Base-by-base conservation (phyloP, 2,888 invertebrate genomes). In the Drosophila kuntzei region DNA sequence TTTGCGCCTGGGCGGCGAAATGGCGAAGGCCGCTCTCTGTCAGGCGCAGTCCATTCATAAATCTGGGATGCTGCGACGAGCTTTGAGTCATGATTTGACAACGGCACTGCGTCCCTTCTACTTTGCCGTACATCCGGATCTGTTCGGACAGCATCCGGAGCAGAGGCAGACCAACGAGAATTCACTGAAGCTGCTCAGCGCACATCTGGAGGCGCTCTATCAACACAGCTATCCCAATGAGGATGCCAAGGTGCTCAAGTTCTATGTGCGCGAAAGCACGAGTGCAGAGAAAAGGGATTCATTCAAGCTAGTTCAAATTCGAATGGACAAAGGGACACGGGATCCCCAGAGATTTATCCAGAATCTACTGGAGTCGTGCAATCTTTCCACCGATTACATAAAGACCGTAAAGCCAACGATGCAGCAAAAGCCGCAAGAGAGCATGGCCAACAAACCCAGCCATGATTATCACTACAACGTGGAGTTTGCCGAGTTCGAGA, bases 81-180 rank as follows among this genome's bases (percentile, higher is more conserved):
- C 25, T 7, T 37, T 75, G n/a, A 75, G 63, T 53, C 71, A 63
- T 4, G 97, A 98, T 93, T 95, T 98, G 18, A 96, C 98, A 0
- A 96, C 98, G 22, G 98, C 98, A 0, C 93, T 98, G 46, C 94
- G 98, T 67, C 98, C 98, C 5, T 98, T 98, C 92, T 98, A 98
- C 93, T 98, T 98, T 91, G 96, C 96, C 64, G 98, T 98, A 3
- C 98, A 98, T 93, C 98, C 98, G 11, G 98, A 98, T 93, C 94
- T 98, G 46, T 98, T 98, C 93, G 97, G 97, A 57, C 96, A 96
- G 92, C 95, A 96, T 94, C 98, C 98, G 34, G 95, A 95, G 90
- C 97, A 98, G 93, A 72, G 98, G 96, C 95, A 94, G 76, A 95
- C 96, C 1, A 98, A 98, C 94, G 98, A 98, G 92, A 95, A 96